Percentiles rank a stretch among this genome's conserved stretches.
Conservation (phyloP, 2,888 invertebrate species). For the Calameuta pallipes region DNA sequence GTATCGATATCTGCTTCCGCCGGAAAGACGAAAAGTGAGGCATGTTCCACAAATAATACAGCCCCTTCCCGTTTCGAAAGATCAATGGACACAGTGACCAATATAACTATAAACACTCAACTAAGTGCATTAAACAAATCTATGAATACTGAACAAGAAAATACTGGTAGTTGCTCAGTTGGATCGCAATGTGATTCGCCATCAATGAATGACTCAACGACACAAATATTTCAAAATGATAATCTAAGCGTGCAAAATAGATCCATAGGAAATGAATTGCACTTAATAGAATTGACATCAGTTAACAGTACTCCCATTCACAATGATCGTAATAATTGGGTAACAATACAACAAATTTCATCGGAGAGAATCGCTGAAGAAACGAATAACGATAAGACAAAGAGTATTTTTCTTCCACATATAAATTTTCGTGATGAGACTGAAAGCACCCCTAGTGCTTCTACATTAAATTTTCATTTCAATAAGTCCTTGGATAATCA, state of each 20-base stretch:
- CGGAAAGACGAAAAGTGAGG: not conserved
- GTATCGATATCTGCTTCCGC: not conserved
- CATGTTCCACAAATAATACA: not conserved
- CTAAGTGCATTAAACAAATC: not conserved
- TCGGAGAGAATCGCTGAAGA: not conserved
- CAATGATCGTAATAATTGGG: not conserved
- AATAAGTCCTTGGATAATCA: not conserved
- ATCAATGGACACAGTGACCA: not conserved
- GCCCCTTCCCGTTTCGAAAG: not conserved
- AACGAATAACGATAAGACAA: slow-evolving; percentile 8
- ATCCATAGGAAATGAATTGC: not conserved
- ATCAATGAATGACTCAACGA: not conserved
- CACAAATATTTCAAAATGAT: not conserved
- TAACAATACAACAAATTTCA: not conserved
- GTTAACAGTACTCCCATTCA: not conserved
- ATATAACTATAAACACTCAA: not conserved
- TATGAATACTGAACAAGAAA: not conserved
- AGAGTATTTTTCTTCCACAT: slow-evolving; percentile 13
- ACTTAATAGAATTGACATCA: not conserved
- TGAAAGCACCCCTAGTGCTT: not conserved
- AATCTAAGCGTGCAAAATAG: not conserved
- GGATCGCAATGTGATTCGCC: not conserved
- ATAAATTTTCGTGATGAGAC: slow-evolving; percentile 14
- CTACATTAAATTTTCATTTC: not conserved
- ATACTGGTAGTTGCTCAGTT: not conserved